These are phyloP conservation scores for Piprites chloris DNA, from an alignment of 2,113 vertebrate species.

Conservation along the genomic window DNA sequence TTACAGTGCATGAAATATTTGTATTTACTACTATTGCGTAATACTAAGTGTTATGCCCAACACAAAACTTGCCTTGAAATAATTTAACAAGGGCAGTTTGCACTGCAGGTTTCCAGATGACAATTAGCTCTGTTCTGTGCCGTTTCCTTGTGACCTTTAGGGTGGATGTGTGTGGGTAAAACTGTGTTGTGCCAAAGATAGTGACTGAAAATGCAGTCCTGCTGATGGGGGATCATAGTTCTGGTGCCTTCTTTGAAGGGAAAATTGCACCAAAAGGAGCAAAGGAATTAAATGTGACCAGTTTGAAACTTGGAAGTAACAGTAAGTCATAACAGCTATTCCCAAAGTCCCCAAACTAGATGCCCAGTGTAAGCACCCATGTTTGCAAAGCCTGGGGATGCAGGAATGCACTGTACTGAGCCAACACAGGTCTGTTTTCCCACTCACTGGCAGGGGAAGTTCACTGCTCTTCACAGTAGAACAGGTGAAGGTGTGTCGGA, in stretches of 20 bases:
- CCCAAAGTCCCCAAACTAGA: neutral
- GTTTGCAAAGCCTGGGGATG: neutral
- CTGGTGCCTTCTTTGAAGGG: neutral
- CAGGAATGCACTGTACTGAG: neutral
- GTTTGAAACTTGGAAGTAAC: neutral
- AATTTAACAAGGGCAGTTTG: neutral
- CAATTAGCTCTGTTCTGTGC: neutral
- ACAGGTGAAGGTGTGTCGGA: neutral
- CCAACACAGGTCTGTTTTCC: neutral
- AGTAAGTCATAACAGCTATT: neutral
- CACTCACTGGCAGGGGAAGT: neutral
- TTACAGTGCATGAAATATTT: neutral
- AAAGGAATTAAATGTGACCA: neutral
- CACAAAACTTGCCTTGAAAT: neutral
- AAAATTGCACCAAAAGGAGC: neutral
- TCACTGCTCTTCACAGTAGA: neutral
- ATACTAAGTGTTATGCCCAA: accelerated
- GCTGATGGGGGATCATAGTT: neutral
- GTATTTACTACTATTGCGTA: neutral
- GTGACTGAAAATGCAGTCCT: neutral
- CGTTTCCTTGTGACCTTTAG: neutral
- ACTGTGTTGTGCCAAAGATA: neutral
- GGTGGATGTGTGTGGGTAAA: neutral
- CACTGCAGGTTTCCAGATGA: neutral
- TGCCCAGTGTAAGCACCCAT: neutral